Base-by-base conservation (phyloP, 2,113 vertebrate genomes). In the Ailurus styani region DNA sequence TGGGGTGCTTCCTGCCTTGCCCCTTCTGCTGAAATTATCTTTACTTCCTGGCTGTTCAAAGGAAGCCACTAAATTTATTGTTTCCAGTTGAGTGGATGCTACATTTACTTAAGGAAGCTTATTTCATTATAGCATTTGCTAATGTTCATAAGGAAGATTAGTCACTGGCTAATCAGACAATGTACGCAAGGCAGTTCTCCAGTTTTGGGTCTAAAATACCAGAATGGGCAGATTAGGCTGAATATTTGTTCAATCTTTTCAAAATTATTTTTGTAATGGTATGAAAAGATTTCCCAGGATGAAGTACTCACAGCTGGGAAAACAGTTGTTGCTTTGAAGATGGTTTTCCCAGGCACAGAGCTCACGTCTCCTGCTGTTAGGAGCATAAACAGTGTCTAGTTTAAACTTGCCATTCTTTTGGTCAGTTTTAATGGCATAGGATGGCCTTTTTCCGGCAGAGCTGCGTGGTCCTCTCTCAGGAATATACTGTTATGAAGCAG, bases 251-350 rank as follows among this genome's bases (percentile, higher is more conserved):
- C 98, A 98, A 97, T 98, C 98, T 96, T 99, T 98, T 98, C 98
- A 98, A 97, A 98, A 98, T 98, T 98, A 98, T 99, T 99, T 98
- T 98, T 97, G 97, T 98, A 98, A 93, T 97, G 93, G 97, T 95
- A 98, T 90, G 98, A 98, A 78, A 92, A 98, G 97, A 98, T 98
- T 99, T 99, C 99, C 99, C 99, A 99, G 99, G 99, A 98, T 96
- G 96, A 98, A 98, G 98, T 82, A 78, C 97, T 98, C 98, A 96
- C 99, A 99, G 99, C 99, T 99, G 99, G 98, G 98, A 99, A 99
- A 99, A 99, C 99, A 99, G 98, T 98, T 95, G 93, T 97, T 95
- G 98, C 99, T 99, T 99, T 99, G 99, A 99, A 99, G 99, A 98
- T 97, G 95, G 87, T 98, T 99, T 99, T 99, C 99, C 99, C 99